These are phyloP conservation scores for Aplysina aerophoba DNA, from an alignment of 37 sponge, comb jelly and placozoan genomes.

Conservation along the genomic window DNA sequence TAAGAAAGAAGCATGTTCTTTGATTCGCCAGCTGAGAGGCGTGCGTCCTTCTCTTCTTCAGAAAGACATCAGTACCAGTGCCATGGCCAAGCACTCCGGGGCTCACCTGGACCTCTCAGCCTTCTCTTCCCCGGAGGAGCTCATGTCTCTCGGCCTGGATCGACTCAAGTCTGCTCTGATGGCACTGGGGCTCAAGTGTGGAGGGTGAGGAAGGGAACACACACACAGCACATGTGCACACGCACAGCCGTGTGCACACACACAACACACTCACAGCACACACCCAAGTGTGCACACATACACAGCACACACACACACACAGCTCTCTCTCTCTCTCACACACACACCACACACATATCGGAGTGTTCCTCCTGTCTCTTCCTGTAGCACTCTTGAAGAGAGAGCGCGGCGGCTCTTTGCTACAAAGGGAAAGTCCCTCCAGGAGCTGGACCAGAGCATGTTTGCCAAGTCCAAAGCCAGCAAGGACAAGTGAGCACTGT, in stretches of 20 bases:
- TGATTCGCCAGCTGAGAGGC: not conserved
- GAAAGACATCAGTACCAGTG: slow-evolving; percentile 93
- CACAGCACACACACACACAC: no score
- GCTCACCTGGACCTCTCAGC: slow-evolving; percentile 91
- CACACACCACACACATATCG: no score
- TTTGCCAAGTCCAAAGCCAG: slow-evolving; percentile 80
- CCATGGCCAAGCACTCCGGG: slow-evolving; percentile 88
- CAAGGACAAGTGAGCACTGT: slow-evolving; percentile 12
- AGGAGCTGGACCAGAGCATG: slow-evolving; percentile 64
- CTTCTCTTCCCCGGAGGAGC: slow-evolving; percentile 93
- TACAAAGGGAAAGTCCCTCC: slow-evolving; percentile 75
- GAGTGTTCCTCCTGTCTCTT: not conserved
- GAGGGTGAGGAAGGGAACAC: slow-evolving; percentile 71
- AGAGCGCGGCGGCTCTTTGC: slow-evolving; percentile 85
- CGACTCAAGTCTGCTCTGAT: slow-evolving; percentile 93
- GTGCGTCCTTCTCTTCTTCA: slow-evolving; percentile 27
- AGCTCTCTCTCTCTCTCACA: no score
- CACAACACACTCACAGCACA: no score
- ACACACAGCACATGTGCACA: no score
- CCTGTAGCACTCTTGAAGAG: slow-evolving; percentile 85
- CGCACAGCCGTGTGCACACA: no score
- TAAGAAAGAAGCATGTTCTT: slow-evolving; percentile 14
- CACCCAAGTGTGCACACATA: no score
- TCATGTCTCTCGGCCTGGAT: slow-evolving; percentile 95
- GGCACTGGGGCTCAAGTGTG: slow-evolving; percentile 97